Percentiles rank a stretch among this genome's conserved stretches.
phyloP scores from a whole-genome alignment of 2,888 invertebrate genomes.

The Clusia tigrina region DNA sequence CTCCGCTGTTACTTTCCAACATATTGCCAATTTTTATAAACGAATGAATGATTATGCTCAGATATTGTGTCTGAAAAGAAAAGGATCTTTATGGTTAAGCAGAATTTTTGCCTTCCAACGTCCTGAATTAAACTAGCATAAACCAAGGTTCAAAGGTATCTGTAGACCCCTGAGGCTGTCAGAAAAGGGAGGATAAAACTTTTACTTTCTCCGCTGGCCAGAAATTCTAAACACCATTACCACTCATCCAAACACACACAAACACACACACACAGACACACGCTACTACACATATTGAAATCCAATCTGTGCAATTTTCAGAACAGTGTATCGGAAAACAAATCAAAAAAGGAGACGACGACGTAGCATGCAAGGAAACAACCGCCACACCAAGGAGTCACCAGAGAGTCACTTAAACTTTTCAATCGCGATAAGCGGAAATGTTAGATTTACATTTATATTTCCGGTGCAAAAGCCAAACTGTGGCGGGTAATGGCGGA shows the following conservation, averaged over 20 bases:
- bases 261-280: neutral
- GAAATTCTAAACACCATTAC: no score
- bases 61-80: no score
- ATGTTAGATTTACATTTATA: constrained; percentile 59
- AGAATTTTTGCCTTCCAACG: no score
- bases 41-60: no score
- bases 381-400: neutral
- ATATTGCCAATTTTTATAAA: no score
- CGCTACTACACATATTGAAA: neutral
- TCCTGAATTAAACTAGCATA: no score
- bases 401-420: constrained; percentile 57
- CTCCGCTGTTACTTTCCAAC: no score
- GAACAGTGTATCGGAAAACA: constrained; percentile 5
- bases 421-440: constrained; percentile 58
- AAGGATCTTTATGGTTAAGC: no score
- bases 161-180: neutral
- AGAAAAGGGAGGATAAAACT: neutral
- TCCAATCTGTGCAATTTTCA: neutral
- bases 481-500: constrained; percentile 41
- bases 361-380: neutral
- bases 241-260: neutral
- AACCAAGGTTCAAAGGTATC: no score
- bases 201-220: neutral
- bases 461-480: constrained; percentile 34
- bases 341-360: neutral